Percentiles rank a stretch among this genome's conserved stretches.
Evolutionary conservation across 1,140 invertebrate species (phyloP).

Genomic region (Orchestia grillus): DNA sequence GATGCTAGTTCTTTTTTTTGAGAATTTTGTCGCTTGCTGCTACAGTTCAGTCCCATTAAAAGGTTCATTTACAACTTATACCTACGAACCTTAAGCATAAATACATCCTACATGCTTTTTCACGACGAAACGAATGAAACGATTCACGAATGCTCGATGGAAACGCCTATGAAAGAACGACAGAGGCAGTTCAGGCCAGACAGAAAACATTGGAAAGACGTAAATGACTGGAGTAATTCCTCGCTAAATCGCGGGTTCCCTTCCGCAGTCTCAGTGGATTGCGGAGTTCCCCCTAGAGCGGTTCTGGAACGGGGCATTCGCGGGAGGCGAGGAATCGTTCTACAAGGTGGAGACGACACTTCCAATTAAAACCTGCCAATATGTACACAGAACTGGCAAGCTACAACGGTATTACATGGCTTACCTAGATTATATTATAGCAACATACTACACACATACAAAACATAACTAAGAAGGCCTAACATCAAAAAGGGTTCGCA

Average conservation of each 20-base stretch:
- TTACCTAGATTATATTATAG: not conserved
- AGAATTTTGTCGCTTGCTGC: no score
- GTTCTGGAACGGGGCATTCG: no score
- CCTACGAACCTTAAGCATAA: not conserved
- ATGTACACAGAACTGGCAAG: not conserved
- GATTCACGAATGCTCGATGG: not conserved
- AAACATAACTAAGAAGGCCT: not conserved
- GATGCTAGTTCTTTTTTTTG: not conserved
- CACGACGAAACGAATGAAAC: not conserved
- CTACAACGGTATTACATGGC: not conserved
- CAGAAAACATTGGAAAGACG: not conserved
- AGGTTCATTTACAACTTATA: not conserved
- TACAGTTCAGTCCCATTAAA: not conserved
- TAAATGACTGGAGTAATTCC: no score
- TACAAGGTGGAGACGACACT: not conserved
- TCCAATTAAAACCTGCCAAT: not conserved
- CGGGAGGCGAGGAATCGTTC: no score
- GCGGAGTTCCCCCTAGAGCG: no score
- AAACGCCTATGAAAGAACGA: not conserved
- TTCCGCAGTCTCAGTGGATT: no score
- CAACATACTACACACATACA: not conserved
- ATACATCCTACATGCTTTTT: not conserved
- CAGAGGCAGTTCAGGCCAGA: not conserved
- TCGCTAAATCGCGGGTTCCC: no score
- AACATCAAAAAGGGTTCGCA: not conserved